Percentiles rank a stretch among this genome's conserved stretches.
phyloP scores from a whole-genome alignment of 2,113 vertebrate genomes.

The Indri indri region DNA sequence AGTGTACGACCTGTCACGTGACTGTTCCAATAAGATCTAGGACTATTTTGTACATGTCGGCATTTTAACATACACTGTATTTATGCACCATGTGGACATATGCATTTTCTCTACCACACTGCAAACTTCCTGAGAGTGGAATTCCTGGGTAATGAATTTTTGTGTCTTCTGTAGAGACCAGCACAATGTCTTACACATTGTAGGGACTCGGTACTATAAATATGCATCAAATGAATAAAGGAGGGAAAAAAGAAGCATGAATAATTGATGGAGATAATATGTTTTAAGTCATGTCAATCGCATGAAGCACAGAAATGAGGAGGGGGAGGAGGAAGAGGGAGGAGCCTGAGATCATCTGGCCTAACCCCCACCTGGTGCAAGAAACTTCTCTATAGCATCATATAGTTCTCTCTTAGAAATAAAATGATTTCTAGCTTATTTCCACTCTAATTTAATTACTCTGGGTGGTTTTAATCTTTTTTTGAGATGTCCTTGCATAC shows the following conservation, averaged over 20 bases:
- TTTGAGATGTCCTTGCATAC: not conserved
- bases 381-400: not conserved
- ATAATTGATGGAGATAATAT: not conserved
- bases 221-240: not conserved
- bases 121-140: not conserved
- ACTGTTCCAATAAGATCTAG: not conserved
- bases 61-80: rapidly evolving
- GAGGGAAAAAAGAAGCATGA: not conserved
- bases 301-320: not conserved
- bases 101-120: rapidly evolving
- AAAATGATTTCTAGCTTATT: not conserved
- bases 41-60: rapidly evolving
- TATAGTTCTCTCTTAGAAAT: not conserved
- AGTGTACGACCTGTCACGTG: rapidly evolving
- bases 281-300: not conserved
- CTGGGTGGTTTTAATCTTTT: not conserved
- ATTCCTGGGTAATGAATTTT: rapidly evolving
- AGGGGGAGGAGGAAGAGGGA: not conserved
- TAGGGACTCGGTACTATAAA: not conserved
- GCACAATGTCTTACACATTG: too few relatives aligned
- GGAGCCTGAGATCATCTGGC: not conserved
- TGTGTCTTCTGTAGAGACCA: not conserved
- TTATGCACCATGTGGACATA: rapidly evolving
- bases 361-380: rapidly evolving
- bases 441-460: not conserved